A percentile compares a stretch with the other conserved stretches of the same genome.
Evolutionary conservation across 2,888 invertebrate species (phyloP).

Genomic region (Acanthosoma haemorrhoidale): DNA sequence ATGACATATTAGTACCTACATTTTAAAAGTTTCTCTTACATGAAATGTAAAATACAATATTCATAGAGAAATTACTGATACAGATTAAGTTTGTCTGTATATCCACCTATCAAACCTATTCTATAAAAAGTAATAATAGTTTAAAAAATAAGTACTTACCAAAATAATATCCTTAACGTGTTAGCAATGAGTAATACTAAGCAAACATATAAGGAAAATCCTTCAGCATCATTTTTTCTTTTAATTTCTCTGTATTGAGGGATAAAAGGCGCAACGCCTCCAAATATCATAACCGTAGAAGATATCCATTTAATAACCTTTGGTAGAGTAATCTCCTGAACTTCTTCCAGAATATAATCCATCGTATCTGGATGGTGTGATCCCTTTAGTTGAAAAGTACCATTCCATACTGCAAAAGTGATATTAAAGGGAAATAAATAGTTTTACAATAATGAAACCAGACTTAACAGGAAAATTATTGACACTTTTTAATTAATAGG

Average conservation of each 20-base stretch:
- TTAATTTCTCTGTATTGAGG: constrained; percentile 94
- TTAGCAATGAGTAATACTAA: constrained; percentile 91
- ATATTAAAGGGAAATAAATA: background rate
- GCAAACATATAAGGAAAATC: constrained; percentile 96
- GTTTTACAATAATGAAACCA: background rate
- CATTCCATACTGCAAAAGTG: constrained; percentile 38
- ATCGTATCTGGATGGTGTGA: constrained; percentile 35
- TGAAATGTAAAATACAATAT: no score
- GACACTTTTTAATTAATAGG: background rate
- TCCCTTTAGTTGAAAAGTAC: constrained; percentile 30
- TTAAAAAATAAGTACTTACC: constrained; percentile 59
- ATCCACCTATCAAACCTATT: no score
- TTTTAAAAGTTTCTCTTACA: no score
- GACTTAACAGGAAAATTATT: background rate
- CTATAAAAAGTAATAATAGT: no score
- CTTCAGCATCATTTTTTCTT: constrained; percentile 85
- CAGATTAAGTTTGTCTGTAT: no score
- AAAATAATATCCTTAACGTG: constrained; percentile 93
- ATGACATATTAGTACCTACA: no score
- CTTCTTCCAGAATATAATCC: constrained; percentile 42
- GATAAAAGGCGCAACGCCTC: constrained; percentile 91
- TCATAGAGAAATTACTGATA: no score
- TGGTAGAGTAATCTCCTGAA: constrained; percentile 52
- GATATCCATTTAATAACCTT: constrained; percentile 74
- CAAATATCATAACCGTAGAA: constrained; percentile 86